These are phyloP conservation scores for Chlorospingus semifuscus DNA, from an alignment of 2,797 vertebrate species.

Conservation along the genomic window DNA sequence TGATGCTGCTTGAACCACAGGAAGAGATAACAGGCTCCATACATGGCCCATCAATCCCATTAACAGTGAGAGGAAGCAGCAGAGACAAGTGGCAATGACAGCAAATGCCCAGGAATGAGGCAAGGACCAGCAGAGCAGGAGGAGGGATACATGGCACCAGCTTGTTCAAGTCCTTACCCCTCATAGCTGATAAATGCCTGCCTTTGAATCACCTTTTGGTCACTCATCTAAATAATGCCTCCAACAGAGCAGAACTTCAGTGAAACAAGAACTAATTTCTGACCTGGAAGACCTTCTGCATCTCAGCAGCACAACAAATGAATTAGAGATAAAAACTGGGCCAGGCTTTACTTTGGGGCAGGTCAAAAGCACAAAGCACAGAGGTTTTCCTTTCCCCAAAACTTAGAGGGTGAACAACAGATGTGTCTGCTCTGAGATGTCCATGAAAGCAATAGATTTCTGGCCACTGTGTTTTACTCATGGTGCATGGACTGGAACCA, in stretches of 20 bases:
- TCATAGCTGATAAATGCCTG: neutral
- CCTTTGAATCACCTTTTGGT: neutral
- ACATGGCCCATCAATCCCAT: neutral
- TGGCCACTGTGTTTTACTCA: neutral
- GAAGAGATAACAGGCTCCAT: neutral
- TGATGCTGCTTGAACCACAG: neutral
- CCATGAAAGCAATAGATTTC: neutral
- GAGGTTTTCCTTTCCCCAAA: neutral
- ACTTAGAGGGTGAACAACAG: rapidly evolving
- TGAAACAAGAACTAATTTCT: neutral
- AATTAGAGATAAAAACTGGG: neutral
- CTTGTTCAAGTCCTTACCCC: neutral
- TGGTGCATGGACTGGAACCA: neutral
- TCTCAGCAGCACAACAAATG: neutral
- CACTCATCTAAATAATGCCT: neutral
- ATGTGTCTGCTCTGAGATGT: neutral
- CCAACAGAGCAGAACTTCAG: neutral
- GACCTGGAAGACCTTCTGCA: neutral
- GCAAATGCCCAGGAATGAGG: neutral
- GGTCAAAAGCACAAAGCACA: neutral
- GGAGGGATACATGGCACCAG: neutral
- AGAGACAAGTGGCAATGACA: neutral
- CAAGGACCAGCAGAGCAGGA: neutral
- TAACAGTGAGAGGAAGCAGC: neutral
- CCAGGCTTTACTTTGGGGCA: neutral